Evolutionary conservation across 2,113 vertebrate genomes (phyloP).

Genomic region (Cyprinodon tularosa): DNA sequence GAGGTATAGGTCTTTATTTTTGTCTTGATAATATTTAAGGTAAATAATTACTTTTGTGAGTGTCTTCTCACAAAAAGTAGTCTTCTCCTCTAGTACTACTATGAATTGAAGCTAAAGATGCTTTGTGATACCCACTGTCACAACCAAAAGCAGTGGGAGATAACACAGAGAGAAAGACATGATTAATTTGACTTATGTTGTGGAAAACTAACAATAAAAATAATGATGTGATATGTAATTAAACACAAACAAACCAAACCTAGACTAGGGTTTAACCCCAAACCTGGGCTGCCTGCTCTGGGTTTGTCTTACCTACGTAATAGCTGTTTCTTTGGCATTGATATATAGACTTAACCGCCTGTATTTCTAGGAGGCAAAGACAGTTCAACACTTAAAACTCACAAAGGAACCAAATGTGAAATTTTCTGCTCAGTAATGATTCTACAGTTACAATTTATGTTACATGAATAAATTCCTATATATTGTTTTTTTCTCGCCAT

Average conservation of each 20-base stretch:
- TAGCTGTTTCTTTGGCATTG: too few relatives aligned
- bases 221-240: neutral
- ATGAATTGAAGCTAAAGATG: neutral
- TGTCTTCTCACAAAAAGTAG: too few relatives aligned
- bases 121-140: neutral
- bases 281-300: neutral
- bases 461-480: neutral
- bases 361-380: too few relatives aligned
- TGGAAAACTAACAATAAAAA: neutral
- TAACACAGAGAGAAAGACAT: neutral
- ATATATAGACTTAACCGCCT: too few relatives aligned
- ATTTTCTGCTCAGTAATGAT: neutral
- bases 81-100: neutral
- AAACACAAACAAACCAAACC: neutral
- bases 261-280: neutral
- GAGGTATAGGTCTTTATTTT: too few relatives aligned
- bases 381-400: too few relatives aligned
- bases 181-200: neutral
- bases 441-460: neutral
- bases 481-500: neutral
- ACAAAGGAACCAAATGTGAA: too few relatives aligned
- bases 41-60: neutral
- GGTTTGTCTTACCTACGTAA: too few relatives aligned
- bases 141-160: too few relatives aligned
- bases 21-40: neutral